These are phyloP conservation scores for Pterophyllum scalare DNA, from an alignment of 2,113 vertebrate genomes.

Conservation along the genomic window DNA sequence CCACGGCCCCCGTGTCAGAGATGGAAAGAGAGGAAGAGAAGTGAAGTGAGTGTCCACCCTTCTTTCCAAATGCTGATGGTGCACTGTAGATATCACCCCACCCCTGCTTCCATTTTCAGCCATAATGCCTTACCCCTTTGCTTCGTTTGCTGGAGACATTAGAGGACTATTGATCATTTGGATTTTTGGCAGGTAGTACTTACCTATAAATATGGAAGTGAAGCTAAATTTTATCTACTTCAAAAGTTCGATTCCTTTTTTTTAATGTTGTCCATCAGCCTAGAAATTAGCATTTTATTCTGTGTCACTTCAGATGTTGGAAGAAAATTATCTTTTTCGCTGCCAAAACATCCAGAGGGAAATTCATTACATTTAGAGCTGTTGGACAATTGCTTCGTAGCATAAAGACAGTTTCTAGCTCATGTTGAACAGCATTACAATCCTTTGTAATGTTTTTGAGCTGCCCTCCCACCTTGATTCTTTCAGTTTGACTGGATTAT, in stretches of 20 bases:
- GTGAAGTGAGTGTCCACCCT: not conserved
- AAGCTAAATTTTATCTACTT: not conserved
- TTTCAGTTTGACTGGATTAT: not conserved
- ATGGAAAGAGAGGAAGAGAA: not conserved
- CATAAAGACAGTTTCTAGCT: not conserved
- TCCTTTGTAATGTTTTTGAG: not conserved
- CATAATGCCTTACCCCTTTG: not conserved
- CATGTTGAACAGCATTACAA: not conserved
- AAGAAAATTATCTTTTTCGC: too few relatives aligned
- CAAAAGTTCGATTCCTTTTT: not conserved
- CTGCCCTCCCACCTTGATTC: not conserved
- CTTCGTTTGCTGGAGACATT: not conserved
- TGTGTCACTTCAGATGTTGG: not conserved
- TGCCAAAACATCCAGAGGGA: not conserved
- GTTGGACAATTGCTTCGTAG: not conserved
- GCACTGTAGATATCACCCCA: slow-evolving; percentile 20
- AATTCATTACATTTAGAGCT: too few relatives aligned
- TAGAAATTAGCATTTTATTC: not conserved
- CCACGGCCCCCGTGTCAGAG: slow-evolving; percentile 10
- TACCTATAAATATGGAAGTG: not conserved
- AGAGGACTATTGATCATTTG: slow-evolving; percentile 20
- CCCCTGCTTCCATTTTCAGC: not conserved
- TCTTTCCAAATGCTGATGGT: slow-evolving; percentile 45
- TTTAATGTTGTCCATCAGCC: not conserved
- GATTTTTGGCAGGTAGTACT: slow-evolving; percentile 4